A percentile compares a stretch with the other conserved stretches of the same genome.
Evolutionary conservation across 2,888 invertebrate species (phyloP).

Genomic region (Omphaloscelis lunosa): DNA sequence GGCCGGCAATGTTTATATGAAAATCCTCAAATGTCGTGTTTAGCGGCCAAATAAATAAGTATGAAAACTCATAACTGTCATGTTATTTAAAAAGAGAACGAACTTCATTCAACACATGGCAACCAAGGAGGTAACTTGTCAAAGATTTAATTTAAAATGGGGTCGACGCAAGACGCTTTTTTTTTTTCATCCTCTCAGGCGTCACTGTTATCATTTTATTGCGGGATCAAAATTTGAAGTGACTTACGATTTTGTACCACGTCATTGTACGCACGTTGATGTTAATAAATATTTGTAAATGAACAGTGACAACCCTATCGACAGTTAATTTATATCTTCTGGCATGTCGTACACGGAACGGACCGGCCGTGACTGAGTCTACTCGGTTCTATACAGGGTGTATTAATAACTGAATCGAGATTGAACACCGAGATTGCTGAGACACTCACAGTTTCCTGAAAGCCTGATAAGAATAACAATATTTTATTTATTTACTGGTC

Average conservation of each 20-base stretch:
- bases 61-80: too few species aligned
- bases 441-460: neutral
- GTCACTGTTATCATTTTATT: too few species aligned
- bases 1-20: too few species aligned
- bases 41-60: too few species aligned
- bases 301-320: constrained; percentile 30
- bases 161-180: too few species aligned
- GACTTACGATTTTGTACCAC: neutral
- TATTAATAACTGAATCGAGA: constrained; percentile 40
- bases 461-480: neutral
- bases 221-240: neutral
- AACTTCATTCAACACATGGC: too few species aligned
- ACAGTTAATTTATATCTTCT: constrained; percentile 54
- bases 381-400: constrained; percentile 36
- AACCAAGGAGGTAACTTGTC: too few species aligned
- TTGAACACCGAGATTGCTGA: constrained; percentile 5
- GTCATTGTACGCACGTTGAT: neutral
- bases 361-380: constrained; percentile 47
- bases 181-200: too few species aligned
- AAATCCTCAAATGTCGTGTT: too few species aligned
- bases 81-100: too few species aligned
- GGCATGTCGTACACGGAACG: constrained; percentile 58
- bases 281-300: neutral
- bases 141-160: too few species aligned
- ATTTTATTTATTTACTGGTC: too few species aligned